phyloP scores from a whole-genome alignment of 1,140 invertebrate species.

The Phortica variegata region DNA sequence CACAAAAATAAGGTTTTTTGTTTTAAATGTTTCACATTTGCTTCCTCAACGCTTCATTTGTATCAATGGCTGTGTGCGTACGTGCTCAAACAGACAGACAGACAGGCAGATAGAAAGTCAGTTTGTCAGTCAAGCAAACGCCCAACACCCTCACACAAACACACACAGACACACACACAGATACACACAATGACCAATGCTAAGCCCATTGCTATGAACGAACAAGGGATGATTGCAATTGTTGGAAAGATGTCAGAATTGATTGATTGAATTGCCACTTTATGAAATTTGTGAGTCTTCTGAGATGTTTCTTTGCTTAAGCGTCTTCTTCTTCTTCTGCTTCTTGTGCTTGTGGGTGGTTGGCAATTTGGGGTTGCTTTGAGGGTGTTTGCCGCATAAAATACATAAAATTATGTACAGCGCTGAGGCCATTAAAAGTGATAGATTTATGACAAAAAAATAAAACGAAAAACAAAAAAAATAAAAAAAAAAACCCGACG shows the following conservation, averaged over 20 bases:
- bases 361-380: conserved; percentile 32
- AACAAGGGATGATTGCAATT: conserved; percentile 13
- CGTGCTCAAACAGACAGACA: conserved; percentile 50
- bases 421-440: conserved; percentile 55
- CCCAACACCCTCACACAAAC: neutral
- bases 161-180: neutral
- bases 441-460: conserved; percentile 55
- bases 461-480: no score
- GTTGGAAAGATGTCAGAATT: conserved; percentile 46
- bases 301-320: conserved; percentile 34
- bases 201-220: no score
- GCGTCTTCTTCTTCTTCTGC: conserved; percentile 10
- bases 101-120: no score
- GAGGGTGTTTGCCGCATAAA: conserved; percentile 46
- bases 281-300: conserved; percentile 58
- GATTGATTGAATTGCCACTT: conserved; percentile 58
- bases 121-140: no score
- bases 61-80: conserved; percentile 52
- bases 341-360: conserved; percentile 26
- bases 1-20: no score
- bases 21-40: conserved; percentile 23
- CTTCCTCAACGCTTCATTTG: conserved; percentile 6
- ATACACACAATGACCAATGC: neutral
- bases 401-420: conserved; percentile 57
- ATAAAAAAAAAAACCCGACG: no score